These are phyloP conservation scores for Antedon mediterranea DNA, from an alignment of 53 echinoderm and acorn worm species.

Conservation along the genomic window DNA sequence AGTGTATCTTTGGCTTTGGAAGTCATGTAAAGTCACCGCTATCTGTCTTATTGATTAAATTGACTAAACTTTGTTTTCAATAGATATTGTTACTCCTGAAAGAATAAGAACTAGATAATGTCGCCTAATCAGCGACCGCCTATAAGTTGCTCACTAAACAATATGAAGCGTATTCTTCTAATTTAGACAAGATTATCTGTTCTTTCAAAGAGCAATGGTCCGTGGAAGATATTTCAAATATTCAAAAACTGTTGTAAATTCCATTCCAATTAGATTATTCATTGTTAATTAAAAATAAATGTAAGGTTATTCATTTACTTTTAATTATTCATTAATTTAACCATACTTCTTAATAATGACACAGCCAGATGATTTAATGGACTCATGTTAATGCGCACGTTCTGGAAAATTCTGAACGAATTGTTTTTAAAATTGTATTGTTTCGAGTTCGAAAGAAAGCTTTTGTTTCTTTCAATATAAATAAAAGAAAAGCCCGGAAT, in stretches of 20 bases:
- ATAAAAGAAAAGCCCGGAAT: too few relatives aligned
- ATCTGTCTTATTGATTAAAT: neutral
- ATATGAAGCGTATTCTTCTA: neutral
- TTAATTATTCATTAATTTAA: too few relatives aligned
- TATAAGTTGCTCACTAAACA: neutral
- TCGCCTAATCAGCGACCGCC: neutral
- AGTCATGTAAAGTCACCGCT: neutral
- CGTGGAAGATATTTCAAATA: neutral
- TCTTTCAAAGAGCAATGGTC: neutral
- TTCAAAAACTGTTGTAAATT: neutral
- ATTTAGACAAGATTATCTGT: neutral
- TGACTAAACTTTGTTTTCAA: neutral
- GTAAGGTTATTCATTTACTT: too few relatives aligned
- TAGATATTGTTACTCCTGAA: neutral
- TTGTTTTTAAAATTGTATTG: too few relatives aligned
- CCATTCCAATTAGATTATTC: neutral
- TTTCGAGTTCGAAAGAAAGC: too few relatives aligned
- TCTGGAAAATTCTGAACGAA: too few relatives aligned
- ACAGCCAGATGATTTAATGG: too few relatives aligned
- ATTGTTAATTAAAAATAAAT: too few relatives aligned
- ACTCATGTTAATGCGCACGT: too few relatives aligned
- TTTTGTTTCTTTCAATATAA: too few relatives aligned
- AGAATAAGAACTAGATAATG: neutral
- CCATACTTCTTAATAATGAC: too few relatives aligned
- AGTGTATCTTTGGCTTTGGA: neutral